These are phyloP conservation scores for Eulemur albifrons DNA, from an alignment of 2,797 vertebrate genomes.

Conservation along the genomic window DNA sequence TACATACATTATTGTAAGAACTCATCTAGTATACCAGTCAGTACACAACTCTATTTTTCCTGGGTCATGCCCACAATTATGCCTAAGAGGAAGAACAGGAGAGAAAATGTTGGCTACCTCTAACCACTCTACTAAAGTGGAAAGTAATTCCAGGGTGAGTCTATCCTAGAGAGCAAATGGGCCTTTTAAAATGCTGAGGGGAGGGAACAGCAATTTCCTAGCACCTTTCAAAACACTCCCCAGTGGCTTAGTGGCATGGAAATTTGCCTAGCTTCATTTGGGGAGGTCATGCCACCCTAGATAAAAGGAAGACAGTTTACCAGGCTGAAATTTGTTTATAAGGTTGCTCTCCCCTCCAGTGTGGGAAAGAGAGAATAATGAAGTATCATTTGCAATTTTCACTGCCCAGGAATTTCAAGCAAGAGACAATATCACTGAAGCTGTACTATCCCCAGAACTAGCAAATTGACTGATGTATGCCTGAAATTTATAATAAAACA, in stretches of 20 bases:
- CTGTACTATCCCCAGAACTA: neutral
- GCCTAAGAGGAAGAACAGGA: slow-evolving; percentile 18
- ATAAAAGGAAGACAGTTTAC: neutral
- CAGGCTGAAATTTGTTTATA: slow-evolving; percentile 24
- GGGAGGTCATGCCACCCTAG: neutral
- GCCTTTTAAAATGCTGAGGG: neutral
- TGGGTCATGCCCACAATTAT: neutral
- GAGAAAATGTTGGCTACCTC: slow-evolving; percentile 15
- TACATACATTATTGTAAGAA: slow-evolving; percentile 25
- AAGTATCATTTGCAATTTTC: slow-evolving; percentile 10
- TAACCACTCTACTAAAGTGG: slow-evolving; percentile 37
- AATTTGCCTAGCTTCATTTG: slow-evolving; percentile 26
- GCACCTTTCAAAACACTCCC: slow-evolving; percentile 30
- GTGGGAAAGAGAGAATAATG: slow-evolving; percentile 1
- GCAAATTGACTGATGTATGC: neutral
- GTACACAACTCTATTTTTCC: neutral
- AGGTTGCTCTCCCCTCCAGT: neutral
- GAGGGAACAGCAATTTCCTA: slow-evolving; percentile 23
- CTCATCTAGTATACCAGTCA: neutral
- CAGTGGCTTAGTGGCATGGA: neutral
- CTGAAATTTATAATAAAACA: neutral
- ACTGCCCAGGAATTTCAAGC: neutral
- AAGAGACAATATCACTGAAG: neutral
- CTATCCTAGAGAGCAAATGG: slow-evolving; percentile 20
- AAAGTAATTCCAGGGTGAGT: slow-evolving; percentile 48